phyloP scores from a whole-genome alignment of 2,888 invertebrate genomes.

The Oligia fasciuncula region DNA sequence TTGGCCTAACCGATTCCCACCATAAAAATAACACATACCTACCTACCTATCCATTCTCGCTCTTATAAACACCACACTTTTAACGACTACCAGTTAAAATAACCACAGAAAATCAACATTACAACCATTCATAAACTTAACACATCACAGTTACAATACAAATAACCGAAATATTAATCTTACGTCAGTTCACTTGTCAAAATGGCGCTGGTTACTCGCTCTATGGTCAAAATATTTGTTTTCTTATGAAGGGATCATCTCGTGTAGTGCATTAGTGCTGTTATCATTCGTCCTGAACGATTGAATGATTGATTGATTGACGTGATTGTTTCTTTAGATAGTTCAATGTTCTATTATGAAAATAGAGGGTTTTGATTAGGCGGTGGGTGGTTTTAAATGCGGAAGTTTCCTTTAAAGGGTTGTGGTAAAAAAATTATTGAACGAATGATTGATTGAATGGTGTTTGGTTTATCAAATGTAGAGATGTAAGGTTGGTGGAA shows the following conservation, averaged over 20 bases:
- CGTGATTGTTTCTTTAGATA: conserved; percentile 64
- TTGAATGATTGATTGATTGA: conserved; percentile 72
- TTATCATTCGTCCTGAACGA: conserved; percentile 56
- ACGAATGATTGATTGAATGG: conserved; percentile 43
- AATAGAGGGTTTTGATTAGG: conserved; percentile 53
- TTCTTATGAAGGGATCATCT: conserved; percentile 72
- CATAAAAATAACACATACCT: conserved; percentile 27
- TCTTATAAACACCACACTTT: conserved; percentile 50
- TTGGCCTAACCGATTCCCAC: conserved; percentile 14
- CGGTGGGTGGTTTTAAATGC: conserved; percentile 36
- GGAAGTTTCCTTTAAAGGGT: conserved; percentile 42
- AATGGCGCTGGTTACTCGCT: conserved; percentile 64
- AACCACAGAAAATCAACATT: conserved; percentile 58
- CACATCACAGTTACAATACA: conserved; percentile 53
- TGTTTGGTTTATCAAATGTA: conserved; percentile 36
- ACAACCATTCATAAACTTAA: conserved; percentile 61
- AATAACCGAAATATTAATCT: conserved; percentile 59
- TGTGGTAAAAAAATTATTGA: conserved; percentile 24
- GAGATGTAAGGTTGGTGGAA: conserved; percentile 16
- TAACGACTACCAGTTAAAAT: conserved; percentile 51
- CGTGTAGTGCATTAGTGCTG: conserved; percentile 71
- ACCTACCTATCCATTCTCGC: conserved; percentile 21
- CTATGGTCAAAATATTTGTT: conserved; percentile 73
- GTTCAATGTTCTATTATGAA: conserved; percentile 66
- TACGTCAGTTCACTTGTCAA: conserved; percentile 61